Evolutionary conservation across 2,888 invertebrate genomes (phyloP).

Genomic region (Pseudococcus viburni): DNA sequence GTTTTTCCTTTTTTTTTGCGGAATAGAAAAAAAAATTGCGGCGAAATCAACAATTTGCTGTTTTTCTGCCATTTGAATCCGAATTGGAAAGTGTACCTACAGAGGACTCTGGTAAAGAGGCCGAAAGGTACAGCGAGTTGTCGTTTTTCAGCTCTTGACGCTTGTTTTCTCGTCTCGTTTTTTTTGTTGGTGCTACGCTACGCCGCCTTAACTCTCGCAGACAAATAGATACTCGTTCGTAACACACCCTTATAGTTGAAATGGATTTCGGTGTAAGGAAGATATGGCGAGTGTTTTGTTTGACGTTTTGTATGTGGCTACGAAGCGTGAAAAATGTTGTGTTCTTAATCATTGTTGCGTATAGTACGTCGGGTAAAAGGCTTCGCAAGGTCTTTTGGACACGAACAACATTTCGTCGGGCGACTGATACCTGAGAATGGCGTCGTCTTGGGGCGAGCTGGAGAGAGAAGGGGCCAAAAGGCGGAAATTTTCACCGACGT

Average conservation of each 20-base stretch:
- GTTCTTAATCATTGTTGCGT: slow-evolving; percentile 20
- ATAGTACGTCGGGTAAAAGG: background rate
- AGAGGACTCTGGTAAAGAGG: background rate
- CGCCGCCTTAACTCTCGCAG: background rate
- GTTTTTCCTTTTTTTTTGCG: background rate
- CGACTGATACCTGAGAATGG: slow-evolving; percentile 20
- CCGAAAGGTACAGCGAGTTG: background rate
- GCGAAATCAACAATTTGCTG: slow-evolving; percentile 17
- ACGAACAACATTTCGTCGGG: background rate
- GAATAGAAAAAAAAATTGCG: background rate
- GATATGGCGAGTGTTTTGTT: slow-evolving; percentile 11
- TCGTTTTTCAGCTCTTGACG: background rate
- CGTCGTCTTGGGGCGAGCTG: background rate
- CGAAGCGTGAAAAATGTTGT: slow-evolving; percentile 34
- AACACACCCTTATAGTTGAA: background rate
- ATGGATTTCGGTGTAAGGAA: background rate
- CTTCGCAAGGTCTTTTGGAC: background rate
- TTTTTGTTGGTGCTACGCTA: background rate
- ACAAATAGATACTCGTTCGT: background rate
- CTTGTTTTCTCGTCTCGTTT: background rate
- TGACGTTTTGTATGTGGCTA: slow-evolving; percentile 13
- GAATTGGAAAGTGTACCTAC: background rate
- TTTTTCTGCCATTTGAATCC: slow-evolving; percentile 9
- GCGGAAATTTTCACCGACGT: background rate
- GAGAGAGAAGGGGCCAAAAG: background rate